Conservation (phyloP, 35 echinoderm and acorn worm genomes). For the Ptychodera flava region DNA sequence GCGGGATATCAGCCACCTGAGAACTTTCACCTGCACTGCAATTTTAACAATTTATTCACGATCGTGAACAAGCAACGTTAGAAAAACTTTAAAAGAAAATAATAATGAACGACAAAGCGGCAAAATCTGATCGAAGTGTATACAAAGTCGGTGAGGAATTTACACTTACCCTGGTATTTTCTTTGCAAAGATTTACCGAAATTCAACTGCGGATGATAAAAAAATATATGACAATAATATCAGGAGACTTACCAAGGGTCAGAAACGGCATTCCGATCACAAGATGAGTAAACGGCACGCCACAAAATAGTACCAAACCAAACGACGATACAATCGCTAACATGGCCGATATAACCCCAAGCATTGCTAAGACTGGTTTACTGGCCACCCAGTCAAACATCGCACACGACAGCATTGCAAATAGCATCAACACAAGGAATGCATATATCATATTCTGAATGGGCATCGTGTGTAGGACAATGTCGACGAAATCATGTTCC, state of each 20-base stretch:
- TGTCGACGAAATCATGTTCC: background rate
- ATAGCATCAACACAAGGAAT: slow-evolving; percentile 29
- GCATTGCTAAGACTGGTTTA: slow-evolving; percentile 38
- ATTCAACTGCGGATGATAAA: no score
- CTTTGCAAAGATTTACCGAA: no score
- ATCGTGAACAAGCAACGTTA: no score
- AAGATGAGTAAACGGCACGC: slow-evolving; percentile 48
- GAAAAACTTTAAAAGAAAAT: no score
- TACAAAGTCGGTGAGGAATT: no score
- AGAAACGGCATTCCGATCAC: slow-evolving; percentile 56
- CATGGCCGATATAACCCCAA: slow-evolving; percentile 38
- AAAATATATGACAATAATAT: no score
- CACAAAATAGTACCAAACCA: slow-evolving; percentile 42
- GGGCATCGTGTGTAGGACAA: background rate
- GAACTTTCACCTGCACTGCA: no score
- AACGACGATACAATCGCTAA: slow-evolving; percentile 42
- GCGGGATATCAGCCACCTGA: no score
- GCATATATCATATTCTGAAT: background rate
- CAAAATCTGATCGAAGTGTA: no score
- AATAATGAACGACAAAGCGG: no score
- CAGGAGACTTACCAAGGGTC: slow-evolving; percentile 44
- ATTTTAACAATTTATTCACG: no score
- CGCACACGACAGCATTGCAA: slow-evolving; percentile 36
- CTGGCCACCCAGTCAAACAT: slow-evolving; percentile 51
- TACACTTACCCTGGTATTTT: no score